Evolutionary conservation across 1,140 invertebrate genomes (phyloP).

Genomic region (Ips typographus): DNA sequence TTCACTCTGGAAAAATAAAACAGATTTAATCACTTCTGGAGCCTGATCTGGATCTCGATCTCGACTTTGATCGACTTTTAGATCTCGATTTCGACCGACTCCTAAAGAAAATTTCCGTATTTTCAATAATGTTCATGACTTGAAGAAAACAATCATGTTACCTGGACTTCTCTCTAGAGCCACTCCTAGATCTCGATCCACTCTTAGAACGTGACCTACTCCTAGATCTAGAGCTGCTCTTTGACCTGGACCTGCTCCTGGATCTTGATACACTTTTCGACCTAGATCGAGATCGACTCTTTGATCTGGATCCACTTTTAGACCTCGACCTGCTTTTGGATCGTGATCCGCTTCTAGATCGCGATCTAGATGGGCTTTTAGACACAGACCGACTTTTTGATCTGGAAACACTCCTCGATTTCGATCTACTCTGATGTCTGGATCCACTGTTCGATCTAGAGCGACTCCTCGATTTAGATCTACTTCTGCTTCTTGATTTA

Average conservation of each 20-base stretch:
- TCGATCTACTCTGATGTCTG: conserved; percentile 38
- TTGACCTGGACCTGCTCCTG: conserved; percentile 49
- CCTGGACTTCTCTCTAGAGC: conserved; percentile 27
- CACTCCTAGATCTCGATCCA: conserved; percentile 45
- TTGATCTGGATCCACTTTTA: conserved; percentile 40
- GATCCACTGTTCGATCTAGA: conserved; percentile 45
- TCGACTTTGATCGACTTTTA: conserved; percentile 46
- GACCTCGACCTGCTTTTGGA: conserved; percentile 42
- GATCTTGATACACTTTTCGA: conserved; percentile 40
- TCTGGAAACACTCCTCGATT: conserved; percentile 32
- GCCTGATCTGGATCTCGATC: conserved; percentile 46
- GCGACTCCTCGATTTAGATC: conserved; percentile 45
- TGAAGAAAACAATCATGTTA: no score
- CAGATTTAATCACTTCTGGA: conserved; percentile 11
- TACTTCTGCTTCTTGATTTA: conserved; percentile 30
- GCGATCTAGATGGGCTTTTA: conserved; percentile 47
- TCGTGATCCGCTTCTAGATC: conserved; percentile 29
- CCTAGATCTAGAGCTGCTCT: conserved; percentile 38
- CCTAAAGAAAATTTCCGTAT: conserved; percentile 24
- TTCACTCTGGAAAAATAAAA: no score
- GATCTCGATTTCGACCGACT: conserved; percentile 38
- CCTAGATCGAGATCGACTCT: conserved; percentile 40
- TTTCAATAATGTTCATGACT: no score
- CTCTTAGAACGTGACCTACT: conserved; percentile 39
- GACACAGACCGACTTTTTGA: conserved; percentile 45